These are phyloP conservation scores for Microtus richardsoni DNA, from an alignment of 2,113 vertebrate genomes.

Conservation along the genomic window DNA sequence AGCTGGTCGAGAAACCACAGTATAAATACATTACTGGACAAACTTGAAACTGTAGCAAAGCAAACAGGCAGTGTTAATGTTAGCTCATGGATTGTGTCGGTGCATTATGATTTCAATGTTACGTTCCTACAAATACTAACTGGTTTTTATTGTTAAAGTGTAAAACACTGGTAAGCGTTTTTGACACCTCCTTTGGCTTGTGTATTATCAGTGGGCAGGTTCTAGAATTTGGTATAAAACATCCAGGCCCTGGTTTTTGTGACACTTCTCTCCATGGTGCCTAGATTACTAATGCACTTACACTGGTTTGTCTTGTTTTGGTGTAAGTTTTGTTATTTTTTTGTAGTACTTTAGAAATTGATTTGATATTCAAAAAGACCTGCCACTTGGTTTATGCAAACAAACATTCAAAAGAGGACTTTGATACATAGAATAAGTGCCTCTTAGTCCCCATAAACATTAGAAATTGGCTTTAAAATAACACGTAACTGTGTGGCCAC, in stretches of 20 bases:
- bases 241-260: slow-evolving; percentile 57
- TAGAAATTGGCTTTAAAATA: slow-evolving; percentile 70
- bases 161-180: slow-evolving; percentile 71
- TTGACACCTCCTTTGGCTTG: slow-evolving; percentile 35
- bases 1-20: slow-evolving; percentile 94
- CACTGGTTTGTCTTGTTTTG: slow-evolving; percentile 73
- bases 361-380: slow-evolving; percentile 80
- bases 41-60: slow-evolving; percentile 69
- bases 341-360: slow-evolving; percentile 73
- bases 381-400: slow-evolving; percentile 79
- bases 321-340: slow-evolving; percentile 79
- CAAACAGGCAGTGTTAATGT: slow-evolving; percentile 36
- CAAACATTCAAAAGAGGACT: slow-evolving; percentile 82
- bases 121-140: slow-evolving; percentile 43
- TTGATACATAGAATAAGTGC: slow-evolving; percentile 80
- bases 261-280: slow-evolving; percentile 58
- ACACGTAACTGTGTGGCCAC: slow-evolving; percentile 53
- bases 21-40: slow-evolving; percentile 89
- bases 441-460: slow-evolving; percentile 74
- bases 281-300: slow-evolving; percentile 62
- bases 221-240: slow-evolving; percentile 68
- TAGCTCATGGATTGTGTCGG: slow-evolving; percentile 46
- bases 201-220: slow-evolving; percentile 63
- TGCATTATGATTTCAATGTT: slow-evolving; percentile 29
- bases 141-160: slow-evolving; percentile 50